Percentiles rank a stretch among this genome's conserved stretches.
Conservation (phyloP, 37 sponge, comb jelly and placozoan species). For the Bolinopsis microptera region DNA sequence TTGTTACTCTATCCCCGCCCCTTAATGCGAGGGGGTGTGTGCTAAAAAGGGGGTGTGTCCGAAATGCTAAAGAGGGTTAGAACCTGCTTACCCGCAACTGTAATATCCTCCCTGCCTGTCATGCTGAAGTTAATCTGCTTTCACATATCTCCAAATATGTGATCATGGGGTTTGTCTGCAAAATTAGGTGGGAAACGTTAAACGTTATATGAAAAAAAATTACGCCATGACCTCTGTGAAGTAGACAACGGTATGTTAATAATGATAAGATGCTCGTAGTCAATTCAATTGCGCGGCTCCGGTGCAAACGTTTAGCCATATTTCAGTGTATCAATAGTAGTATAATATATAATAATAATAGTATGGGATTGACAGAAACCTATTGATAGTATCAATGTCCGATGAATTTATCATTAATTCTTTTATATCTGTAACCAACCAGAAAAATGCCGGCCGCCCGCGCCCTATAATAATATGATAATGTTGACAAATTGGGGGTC, state of each 20-base stretch:
- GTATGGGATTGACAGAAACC: neutral
- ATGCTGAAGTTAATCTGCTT: no score
- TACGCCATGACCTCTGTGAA: neutral
- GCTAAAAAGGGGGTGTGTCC: no score
- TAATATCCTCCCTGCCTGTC: no score
- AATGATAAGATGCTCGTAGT: neutral
- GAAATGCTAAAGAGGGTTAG: no score
- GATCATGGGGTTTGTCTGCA: neutral
- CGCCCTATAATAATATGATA: neutral
- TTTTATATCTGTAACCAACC: neutral
- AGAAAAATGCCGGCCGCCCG: conserved; percentile 15
- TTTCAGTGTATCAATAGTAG: neutral
- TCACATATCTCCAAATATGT: neutral
- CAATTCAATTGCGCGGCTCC: neutral
- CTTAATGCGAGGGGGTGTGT: no score
- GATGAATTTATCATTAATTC: conserved; percentile 21
- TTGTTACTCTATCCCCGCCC: no score
- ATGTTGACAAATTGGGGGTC: neutral
- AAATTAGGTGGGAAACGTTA: neutral
- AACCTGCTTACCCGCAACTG: no score
- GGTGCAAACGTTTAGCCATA: neutral
- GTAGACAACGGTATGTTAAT: neutral
- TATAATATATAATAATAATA: no score
- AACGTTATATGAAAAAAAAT: neutral
- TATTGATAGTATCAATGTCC: neutral